Evolutionary conservation across 2,797 vertebrate species (phyloP).

Genomic region (Rallus crepitans): DNA sequence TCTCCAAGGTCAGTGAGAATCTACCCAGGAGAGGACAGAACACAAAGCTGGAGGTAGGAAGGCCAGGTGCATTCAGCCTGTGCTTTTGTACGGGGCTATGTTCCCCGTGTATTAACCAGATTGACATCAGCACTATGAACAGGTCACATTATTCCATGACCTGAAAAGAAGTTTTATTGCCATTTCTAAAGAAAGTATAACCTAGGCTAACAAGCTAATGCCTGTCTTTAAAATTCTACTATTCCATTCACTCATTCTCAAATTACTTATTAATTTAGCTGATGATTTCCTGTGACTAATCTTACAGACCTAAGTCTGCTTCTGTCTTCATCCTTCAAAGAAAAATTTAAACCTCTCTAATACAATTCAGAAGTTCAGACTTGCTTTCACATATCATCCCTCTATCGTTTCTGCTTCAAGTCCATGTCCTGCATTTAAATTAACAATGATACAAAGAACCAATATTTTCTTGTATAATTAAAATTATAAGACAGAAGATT

Average conservation of each 20-base stretch:
- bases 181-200: constrained; percentile 24
- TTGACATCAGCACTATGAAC: neutral
- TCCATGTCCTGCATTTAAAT: constrained; percentile 65
- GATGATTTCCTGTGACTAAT: constrained; percentile 64
- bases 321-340: constrained; percentile 60
- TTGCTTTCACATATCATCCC: constrained; percentile 59
- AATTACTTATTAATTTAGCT: constrained; percentile 69
- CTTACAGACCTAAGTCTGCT: constrained; percentile 54
- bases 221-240: constrained; percentile 28
- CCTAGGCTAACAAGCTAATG: neutral
- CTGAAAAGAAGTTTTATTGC: constrained; percentile 8
- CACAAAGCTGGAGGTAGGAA: neutral
- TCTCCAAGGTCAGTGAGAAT: neutral
- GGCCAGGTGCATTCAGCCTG: accelerated
- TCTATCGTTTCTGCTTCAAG: constrained; percentile 35
- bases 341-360: constrained; percentile 63
- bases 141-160: neutral
- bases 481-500: constrained; percentile 21
- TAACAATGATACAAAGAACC: constrained; percentile 40
- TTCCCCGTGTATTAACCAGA: neutral
- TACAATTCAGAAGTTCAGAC: constrained; percentile 61
- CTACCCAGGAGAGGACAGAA: neutral
- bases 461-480: constrained; percentile 43
- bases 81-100: neutral
- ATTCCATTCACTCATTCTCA: constrained; percentile 30